A percentile compares a stretch with the other conserved stretches of the same genome.
Evolutionary conservation across 2,113 vertebrate species (phyloP).

Genomic region (Ivindomyrus marchei): DNA sequence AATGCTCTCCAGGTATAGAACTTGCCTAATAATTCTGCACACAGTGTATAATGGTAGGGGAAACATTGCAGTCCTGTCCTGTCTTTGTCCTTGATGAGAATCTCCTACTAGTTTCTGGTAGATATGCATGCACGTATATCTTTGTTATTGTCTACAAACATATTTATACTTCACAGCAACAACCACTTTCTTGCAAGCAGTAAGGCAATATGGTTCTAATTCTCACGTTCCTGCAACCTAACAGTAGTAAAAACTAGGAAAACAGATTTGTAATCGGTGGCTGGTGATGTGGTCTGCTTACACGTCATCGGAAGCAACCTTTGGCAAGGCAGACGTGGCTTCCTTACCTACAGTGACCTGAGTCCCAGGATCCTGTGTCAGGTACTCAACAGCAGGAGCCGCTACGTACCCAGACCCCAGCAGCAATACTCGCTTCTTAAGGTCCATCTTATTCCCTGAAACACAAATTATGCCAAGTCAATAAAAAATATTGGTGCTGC

Average conservation of each 20-base stretch:
- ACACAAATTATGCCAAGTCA: neutral
- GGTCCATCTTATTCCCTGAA: constrained; percentile 46
- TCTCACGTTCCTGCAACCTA: neutral
- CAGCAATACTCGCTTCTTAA: constrained; percentile 78
- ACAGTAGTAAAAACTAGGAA: neutral
- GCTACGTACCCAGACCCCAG: constrained; percentile 91
- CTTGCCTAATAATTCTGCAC: too few relatives aligned
- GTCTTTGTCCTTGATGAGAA: neutral
- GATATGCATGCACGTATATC: neutral
- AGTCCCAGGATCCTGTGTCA: constrained; percentile 69
- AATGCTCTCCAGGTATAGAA: too few relatives aligned
- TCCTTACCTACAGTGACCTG: constrained; percentile 83
- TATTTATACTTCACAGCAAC: neutral
- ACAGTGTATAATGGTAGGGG: neutral
- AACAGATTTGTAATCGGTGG: neutral
- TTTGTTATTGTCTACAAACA: neutral
- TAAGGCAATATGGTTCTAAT: neutral
- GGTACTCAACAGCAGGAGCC: constrained; percentile 81
- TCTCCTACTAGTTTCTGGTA: neutral
- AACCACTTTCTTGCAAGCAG: neutral
- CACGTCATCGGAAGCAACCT: neutral
- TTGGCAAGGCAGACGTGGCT: neutral
- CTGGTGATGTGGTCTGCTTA: neutral
- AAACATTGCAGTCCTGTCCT: neutral
- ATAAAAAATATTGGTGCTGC: neutral